Evolutionary conservation across 2,888 invertebrate genomes (phyloP), one percentile per base, ranked within the genome.

Genomic region (Linnaemya vulpina): DNA sequence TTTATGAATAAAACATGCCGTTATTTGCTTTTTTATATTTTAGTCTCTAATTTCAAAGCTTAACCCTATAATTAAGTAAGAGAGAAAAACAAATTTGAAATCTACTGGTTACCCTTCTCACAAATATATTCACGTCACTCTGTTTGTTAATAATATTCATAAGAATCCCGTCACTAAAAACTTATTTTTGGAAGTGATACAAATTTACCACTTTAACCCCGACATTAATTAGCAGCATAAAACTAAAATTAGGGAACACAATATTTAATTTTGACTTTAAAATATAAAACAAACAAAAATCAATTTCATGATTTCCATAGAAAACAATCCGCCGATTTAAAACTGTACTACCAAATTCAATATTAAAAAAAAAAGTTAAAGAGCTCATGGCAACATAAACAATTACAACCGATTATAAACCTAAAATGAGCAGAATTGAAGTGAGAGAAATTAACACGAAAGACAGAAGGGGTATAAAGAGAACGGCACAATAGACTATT

Each of bases 141-240:
- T 40, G 10, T 40, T 4, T 9, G 9, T 10, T 40, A 8, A 51
- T 3, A 51, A 11, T 25, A 53, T 25, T 25, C 22, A 53, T 53
- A 1, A 22, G 25, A 53, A 53, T 53, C 53, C 9, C 10, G 7
- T n/a, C 15, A 5, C n/a, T 49, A 17, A n/a, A 17, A 49, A 51
- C 20, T 17, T 51, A 20, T 51, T 51, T 46, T 51, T 17, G 1
- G 8, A 51, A 51, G 8, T 51, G 49, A 51, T 51, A 15, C 4
- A 46, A 46, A n/a, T 46, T 46, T 63, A 62, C 62, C 55, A 70
- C 62, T 70, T 75, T 55, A 70, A n/a, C 60, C 55, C 60, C 63
- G 68, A 53, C 53, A 68, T 75, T 75, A 80, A 74, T 53, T 80
- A 53, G 25, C 38, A 60, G 13, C 58, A 38, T 51, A 43, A 65